Percentiles rank a stretch among this genome's conserved stretches.
These are phyloP conservation scores for Chorisops tibialis DNA, from an alignment of 2,888 invertebrate genomes.

Conservation along the genomic window DNA sequence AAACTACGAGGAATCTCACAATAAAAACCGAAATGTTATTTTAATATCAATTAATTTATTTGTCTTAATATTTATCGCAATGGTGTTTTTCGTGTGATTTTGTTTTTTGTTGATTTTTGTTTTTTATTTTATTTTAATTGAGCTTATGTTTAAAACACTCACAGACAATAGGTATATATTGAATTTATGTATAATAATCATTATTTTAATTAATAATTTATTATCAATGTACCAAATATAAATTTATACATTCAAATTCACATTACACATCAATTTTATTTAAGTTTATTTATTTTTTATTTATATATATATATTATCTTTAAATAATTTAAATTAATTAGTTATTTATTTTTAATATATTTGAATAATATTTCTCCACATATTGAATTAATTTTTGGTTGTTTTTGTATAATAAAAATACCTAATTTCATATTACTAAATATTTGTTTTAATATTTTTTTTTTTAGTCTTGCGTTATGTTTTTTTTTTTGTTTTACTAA, in stretches of 20 bases:
- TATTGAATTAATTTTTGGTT: neutral
- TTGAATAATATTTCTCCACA: neutral
- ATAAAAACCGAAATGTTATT: too few relatives aligned
- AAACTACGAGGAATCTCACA: too few relatives aligned
- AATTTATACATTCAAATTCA: conserved; percentile 23
- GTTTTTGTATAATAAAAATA: conserved; percentile 24
- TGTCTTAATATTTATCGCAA: conserved; percentile 16
- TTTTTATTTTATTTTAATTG: conserved; percentile 24
- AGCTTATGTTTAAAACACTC: conserved; percentile 28
- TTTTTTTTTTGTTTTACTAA: neutral
- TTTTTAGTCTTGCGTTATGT: conserved; percentile 7
- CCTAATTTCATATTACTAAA: neutral
- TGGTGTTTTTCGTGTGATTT: neutral
- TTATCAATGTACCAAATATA: conserved; percentile 28
- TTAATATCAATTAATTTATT: conserved; percentile 25
- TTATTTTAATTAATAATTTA: neutral
- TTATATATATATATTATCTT: neutral
- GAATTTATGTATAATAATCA: neutral
- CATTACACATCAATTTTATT: conserved; percentile 13
- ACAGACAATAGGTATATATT: conserved; percentile 25
- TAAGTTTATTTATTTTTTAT: too few relatives aligned
- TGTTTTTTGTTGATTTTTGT: conserved; percentile 5
- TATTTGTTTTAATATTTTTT: conserved; percentile 24
- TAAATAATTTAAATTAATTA: neutral
- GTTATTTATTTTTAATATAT: conserved; percentile 5